Evolutionary conservation across 2,888 invertebrate genomes (phyloP), one percentile per base, ranked within the genome.

Genomic region (Coremacera marginata): DNA sequence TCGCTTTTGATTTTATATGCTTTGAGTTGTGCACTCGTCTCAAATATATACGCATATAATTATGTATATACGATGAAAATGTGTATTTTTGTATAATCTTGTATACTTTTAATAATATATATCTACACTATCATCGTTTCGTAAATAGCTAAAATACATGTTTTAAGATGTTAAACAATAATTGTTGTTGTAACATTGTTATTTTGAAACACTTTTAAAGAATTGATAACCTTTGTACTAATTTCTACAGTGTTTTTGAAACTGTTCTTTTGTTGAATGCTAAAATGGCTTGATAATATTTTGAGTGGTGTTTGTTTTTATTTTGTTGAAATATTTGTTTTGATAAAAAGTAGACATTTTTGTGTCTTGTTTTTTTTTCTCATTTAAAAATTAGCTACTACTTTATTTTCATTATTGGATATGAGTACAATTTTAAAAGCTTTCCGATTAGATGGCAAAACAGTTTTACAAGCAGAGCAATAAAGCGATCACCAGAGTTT

Each of bases 201-300:
- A 8, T 51, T n/a, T 44, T 37, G 52, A 70, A 70, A 70, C 55
- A 27, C 55, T 27, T 52, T 60, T 70, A 31, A 19, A 55, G 70
- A 55, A 52, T 70, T 70, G 52, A 51, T 31, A 52, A 52, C 27
- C 51, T 70, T 70, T 71, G 57, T 71, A 34, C 71, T 71, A 57
- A 52, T 25, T 44, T 31, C 51, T 70, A 70, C 52, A 57, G 37
- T 34, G 19, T 34, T 31, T 44, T 19, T 49, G 49, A 34, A 68
- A 27, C 22, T 67, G 22, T 25, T 68, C 51, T 25, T 68, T 68
- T 25, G 27, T 31, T 63, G 11, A 27, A 60, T 60, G 2, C 57
- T 25, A 60, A 22, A 22, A 55, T 60, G 22, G 9, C 11, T 60
- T 60, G 25, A 19, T 22, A 25, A 25, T 19, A 19, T 14, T 22